Conservation (phyloP, 2,888 invertebrate genomes). For the Melanargia galathea region DNA sequence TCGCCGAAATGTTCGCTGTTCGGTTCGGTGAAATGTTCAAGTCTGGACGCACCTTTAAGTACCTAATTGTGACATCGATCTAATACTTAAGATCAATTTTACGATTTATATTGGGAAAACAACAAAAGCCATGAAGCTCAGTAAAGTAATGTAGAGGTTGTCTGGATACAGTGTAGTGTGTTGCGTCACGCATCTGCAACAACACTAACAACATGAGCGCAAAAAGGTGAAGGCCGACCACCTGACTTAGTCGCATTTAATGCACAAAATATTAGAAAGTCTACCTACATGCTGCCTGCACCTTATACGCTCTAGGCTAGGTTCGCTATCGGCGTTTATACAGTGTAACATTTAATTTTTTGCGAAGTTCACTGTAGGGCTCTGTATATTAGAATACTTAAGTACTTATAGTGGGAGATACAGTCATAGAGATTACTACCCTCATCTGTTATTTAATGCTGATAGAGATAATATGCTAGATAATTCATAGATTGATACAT, state of each 20-base stretch:
- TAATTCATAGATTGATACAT: no score
- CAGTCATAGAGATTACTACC: no score
- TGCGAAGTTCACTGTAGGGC: background rate
- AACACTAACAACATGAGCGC: constrained; percentile 2
- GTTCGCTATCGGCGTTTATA: constrained; percentile 2
- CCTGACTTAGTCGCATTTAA: constrained; percentile 26
- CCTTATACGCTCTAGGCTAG: constrained; percentile 13
- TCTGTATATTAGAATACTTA: background rate
- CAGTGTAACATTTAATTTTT: background rate
- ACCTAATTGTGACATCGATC: no score
- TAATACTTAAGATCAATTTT: no score
- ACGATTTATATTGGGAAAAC: no score
- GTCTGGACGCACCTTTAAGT: no score
- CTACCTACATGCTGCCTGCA: constrained; percentile 18
- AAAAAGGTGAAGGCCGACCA: constrained; percentile 37
- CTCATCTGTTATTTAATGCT: no score
- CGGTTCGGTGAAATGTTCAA: no score
- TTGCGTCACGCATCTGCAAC: constrained; percentile 30
- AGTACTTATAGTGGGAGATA: no score
- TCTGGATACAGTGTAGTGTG: background rate
- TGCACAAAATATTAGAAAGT: constrained; percentile 39
- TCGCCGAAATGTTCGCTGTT: no score
- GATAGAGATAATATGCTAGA: no score
- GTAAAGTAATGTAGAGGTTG: background rate
- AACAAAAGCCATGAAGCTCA: background rate